Evolutionary conservation across 2,113 vertebrate genomes (phyloP).

Genomic region (Erpornis zantholeuca): DNA sequence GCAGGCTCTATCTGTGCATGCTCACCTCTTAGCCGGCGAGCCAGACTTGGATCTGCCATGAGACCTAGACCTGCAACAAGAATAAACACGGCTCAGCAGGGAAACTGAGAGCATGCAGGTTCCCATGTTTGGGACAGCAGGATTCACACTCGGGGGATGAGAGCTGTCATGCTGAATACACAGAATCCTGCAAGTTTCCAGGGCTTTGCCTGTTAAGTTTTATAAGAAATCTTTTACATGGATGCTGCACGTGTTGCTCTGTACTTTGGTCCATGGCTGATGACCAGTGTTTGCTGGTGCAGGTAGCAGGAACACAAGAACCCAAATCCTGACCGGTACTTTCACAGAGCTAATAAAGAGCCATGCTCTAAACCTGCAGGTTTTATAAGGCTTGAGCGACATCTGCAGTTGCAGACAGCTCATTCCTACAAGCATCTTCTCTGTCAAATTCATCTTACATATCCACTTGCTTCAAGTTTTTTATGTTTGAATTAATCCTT

Average conservation of each 20-base stretch:
- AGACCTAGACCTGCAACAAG: slow-evolving; percentile 44
- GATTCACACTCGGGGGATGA: neutral
- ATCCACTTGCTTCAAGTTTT: neutral
- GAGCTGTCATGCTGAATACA: neutral
- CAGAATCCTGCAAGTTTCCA: neutral
- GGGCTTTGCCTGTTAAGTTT: neutral
- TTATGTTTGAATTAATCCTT: neutral
- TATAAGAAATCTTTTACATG: neutral
- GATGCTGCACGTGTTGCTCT: neutral
- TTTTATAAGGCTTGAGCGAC: neutral
- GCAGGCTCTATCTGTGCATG: neutral
- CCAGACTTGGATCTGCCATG: slow-evolving; percentile 65
- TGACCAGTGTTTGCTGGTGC: neutral
- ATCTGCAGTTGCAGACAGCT: neutral
- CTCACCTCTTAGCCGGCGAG: slow-evolving; percentile 51
- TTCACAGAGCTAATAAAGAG: neutral
- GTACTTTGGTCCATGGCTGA: neutral
- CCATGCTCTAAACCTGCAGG: neutral
- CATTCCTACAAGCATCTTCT: neutral
- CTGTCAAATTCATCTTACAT: neutral
- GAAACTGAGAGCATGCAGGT: neutral
- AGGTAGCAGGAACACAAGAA: neutral
- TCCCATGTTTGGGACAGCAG: neutral
- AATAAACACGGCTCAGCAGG: neutral
- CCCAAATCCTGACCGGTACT: neutral